These are phyloP conservation scores for Uria lomvia DNA, from an alignment of 2,113 vertebrate species.

Conservation along the genomic window DNA sequence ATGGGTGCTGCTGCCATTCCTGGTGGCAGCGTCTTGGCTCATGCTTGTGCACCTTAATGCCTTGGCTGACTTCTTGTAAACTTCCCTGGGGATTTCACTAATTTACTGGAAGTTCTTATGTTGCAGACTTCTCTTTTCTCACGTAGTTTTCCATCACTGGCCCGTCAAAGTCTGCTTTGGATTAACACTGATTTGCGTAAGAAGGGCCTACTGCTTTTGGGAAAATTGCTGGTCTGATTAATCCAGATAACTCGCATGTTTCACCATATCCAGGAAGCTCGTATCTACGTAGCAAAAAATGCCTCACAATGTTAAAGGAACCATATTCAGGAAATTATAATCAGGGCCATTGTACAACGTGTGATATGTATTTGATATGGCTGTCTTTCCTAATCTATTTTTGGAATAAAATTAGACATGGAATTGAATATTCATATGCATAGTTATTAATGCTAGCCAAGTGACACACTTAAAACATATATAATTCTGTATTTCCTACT, in stretches of 20 bases:
- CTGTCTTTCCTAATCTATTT: background rate
- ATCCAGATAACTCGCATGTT: background rate
- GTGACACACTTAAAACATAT: background rate
- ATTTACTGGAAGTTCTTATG: background rate
- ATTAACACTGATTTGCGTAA: background rate
- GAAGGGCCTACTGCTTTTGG: background rate
- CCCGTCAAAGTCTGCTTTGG: background rate
- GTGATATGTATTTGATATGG: background rate
- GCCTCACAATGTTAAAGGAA: background rate
- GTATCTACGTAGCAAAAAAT: background rate
- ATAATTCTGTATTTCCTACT: background rate
- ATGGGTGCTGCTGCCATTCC: background rate
- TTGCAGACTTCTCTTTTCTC: background rate
- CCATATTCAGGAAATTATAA: background rate
- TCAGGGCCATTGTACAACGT: background rate
- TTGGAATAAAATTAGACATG: background rate
- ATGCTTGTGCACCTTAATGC: background rate
- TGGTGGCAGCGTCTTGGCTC: background rate
- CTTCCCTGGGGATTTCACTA: background rate
- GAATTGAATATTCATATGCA: background rate
- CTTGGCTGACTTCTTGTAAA: background rate
- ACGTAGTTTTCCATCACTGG: background rate
- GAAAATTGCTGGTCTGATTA: background rate
- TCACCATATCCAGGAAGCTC: background rate
- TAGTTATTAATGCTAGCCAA: background rate